Base-by-base conservation (phyloP, 1,140 invertebrate species). In the Papilio helenus region DNA sequence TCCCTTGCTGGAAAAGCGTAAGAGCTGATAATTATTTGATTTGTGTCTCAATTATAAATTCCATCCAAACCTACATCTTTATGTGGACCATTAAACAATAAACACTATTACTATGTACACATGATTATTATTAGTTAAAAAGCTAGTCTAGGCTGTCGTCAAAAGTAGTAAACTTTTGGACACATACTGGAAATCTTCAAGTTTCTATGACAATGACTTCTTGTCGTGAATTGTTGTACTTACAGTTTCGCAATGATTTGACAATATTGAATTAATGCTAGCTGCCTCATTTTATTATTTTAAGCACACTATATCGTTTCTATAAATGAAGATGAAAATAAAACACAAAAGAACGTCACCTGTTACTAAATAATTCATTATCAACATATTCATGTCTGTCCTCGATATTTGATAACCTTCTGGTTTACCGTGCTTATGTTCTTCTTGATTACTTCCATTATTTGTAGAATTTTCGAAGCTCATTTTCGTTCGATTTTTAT, bases 321-420 rank as follows among this genome's bases (percentile, higher is more conserved):
- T 29, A 29, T 18, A 49, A 51, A 29, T 74, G 29, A 29, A 23
- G 12, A 74, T 51, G 51, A 55, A 58, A 61, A 39, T n/a, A 77
- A 76, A 34, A 65, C 76, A 76, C 44, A 80, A 79, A 79, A 82
- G 73, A 78, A 80, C 39, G 68, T 94, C 95, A 98, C 98, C 98
- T 95, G 98, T 99, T 2, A 99, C 98, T 84, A 99, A 95, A 95
- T 99, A 99, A 94, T 99, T 99, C 99, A 99, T 99, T 79, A 99
- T 99, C 55, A 99, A 95, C 92, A 98, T 98, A 92, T 99, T 99
- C 97, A 99, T 99, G 86, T 99, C 98, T 65, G 97, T 96, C 84
- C 98, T 95, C 71, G 98, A 98, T 83, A 99, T 97, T 82, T 98
- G 97, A 72, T 98, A 96, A 80, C 96, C 96, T 87, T 98, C 97